Conservation (phyloP, 2,797 vertebrate species). For the Gadopsis marmoratus region DNA sequence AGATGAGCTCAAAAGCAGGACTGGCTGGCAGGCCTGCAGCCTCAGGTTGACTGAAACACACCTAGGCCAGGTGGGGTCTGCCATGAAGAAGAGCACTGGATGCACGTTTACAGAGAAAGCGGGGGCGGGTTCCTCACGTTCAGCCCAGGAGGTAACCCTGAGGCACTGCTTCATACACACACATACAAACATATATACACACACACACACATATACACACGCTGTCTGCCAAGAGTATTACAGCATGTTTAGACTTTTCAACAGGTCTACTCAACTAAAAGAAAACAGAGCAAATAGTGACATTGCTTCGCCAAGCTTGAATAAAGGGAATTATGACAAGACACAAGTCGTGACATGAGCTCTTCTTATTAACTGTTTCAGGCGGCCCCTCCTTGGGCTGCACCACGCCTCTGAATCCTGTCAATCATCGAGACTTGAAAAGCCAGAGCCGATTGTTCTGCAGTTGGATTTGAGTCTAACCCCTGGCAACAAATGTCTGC, state of each 20-base stretch:
- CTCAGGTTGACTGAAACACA: conserved; percentile 52
- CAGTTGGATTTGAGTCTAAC: conserved; percentile 43
- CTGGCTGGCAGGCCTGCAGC: conserved; percentile 31
- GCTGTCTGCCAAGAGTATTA: conserved; percentile 50
- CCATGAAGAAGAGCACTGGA: conserved; percentile 32
- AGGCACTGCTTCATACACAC: conserved; percentile 26
- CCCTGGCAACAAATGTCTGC: conserved; percentile 55
- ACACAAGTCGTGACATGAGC: conserved; percentile 62
- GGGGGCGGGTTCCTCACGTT: conserved; percentile 66
- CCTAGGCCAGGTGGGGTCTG: conserved; percentile 69
- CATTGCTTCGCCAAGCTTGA: conserved; percentile 57
- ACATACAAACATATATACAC: conserved; percentile 12
- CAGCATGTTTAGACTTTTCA: conserved; percentile 60
- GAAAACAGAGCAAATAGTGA: conserved; percentile 57
- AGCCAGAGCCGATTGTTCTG: conserved; percentile 35
- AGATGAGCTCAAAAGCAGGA: conserved; percentile 55
- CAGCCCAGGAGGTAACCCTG: conserved; percentile 53
- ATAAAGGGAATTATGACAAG: conserved; percentile 54
- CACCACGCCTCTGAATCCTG: conserved; percentile 48
- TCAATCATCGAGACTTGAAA: conserved; percentile 36
- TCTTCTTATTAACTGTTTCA: conserved; percentile 24
- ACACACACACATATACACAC: conserved; percentile 17
- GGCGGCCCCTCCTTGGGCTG: conserved; percentile 33
- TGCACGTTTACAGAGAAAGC: conserved; percentile 32
- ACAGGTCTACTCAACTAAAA: conserved; percentile 39